Evolutionary conservation across 2,113 vertebrate species (phyloP).

Genomic region (Saccopteryx bilineata): DNA sequence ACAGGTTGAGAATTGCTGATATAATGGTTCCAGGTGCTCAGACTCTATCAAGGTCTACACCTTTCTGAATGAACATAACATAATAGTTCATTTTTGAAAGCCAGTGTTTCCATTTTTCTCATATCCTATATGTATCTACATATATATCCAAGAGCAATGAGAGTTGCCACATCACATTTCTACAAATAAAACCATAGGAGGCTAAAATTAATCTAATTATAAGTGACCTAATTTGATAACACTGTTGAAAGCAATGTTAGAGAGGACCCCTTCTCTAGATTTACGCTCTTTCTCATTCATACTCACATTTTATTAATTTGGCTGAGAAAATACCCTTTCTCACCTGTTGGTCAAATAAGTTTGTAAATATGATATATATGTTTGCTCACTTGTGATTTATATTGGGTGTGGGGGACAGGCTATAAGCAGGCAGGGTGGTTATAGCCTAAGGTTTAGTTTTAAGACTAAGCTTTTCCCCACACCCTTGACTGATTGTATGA

Average conservation of each 20-base stretch:
- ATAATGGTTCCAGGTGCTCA: constrained; percentile 18
- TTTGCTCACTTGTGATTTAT: too few relatives aligned
- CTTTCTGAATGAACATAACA: constrained; percentile 32
- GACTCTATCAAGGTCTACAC: neutral
- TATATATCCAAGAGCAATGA: constrained; percentile 49
- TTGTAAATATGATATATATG: too few relatives aligned
- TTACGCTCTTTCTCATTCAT: neutral
- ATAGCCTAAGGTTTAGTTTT: too few relatives aligned
- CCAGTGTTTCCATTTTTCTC: constrained; percentile 55
- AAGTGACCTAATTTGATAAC: constrained; percentile 58
- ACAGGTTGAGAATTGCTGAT: neutral
- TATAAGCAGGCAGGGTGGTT: too few relatives aligned
- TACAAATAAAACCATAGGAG: constrained; percentile 61
- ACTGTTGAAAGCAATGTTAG: constrained; percentile 51
- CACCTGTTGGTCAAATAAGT: neutral
- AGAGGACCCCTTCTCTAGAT: neutral
- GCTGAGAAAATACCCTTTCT: neutral
- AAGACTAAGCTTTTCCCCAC: too few relatives aligned
- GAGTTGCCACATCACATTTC: constrained; percentile 60
- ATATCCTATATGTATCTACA: neutral
- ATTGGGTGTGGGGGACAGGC: too few relatives aligned
- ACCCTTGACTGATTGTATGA: too few relatives aligned
- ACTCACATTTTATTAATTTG: constrained; percentile 30
- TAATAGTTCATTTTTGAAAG: constrained; percentile 43
- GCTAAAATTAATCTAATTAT: constrained; percentile 66